phyloP scores from a whole-genome alignment of 2,113 vertebrate genomes.

The Hylia prasina region DNA sequence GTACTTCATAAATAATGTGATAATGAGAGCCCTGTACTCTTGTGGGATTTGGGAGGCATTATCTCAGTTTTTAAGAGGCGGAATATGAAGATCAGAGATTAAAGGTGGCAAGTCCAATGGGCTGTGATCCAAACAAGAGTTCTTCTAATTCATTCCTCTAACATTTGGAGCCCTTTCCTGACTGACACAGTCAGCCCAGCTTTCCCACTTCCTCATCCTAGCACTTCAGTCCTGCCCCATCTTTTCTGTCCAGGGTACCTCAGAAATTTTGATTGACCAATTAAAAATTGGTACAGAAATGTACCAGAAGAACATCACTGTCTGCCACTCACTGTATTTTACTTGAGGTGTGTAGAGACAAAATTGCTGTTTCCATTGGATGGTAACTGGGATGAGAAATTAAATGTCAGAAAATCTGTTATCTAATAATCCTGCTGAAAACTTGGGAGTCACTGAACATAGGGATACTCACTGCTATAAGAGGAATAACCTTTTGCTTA shows the following conservation, averaged over 20 bases:
- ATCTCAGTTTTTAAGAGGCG: not conserved
- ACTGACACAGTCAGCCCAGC: not conserved
- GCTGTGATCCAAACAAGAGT: not conserved
- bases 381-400: not conserved
- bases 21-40: not conserved
- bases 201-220: not conserved
- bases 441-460: fast-evolving
- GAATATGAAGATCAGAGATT: not conserved
- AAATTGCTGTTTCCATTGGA: not conserved
- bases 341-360: not conserved
- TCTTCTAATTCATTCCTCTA: not conserved
- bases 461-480: not conserved
- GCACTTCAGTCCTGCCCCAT: not conserved
- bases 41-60: not conserved
- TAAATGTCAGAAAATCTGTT: not conserved
- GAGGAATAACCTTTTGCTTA: not conserved
- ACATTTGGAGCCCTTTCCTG: not conserved
- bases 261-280: not conserved
- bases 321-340: not conserved
- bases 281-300: too few species aligned
- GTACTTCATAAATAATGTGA: not conserved
- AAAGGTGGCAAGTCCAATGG: not conserved
- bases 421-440: not conserved
- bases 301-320: not conserved
- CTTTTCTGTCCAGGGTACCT: not conserved